Conservation (phyloP, 2,113 vertebrate species). For the Paradoxurus hermaphroditus region DNA sequence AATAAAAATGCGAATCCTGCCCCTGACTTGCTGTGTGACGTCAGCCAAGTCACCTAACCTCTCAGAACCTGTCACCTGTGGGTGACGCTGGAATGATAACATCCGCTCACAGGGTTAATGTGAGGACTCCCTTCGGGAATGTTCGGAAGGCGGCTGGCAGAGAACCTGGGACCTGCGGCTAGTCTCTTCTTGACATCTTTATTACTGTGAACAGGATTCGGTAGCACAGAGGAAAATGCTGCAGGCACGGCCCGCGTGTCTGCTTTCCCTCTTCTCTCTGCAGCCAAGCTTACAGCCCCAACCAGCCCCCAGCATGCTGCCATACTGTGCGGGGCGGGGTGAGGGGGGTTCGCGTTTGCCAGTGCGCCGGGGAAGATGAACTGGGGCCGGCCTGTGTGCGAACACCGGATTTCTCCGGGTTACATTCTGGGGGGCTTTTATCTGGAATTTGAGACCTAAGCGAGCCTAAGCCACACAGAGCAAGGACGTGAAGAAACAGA, state of each 20-base stretch:
- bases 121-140: background rate
- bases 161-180: background rate
- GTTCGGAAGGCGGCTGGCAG: background rate
- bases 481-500: background rate
- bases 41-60: background rate
- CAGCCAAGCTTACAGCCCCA: background rate
- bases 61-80: background rate
- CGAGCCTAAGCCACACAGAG: background rate
- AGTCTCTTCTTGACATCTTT: background rate
- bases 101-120: fast-evolving
- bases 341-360: background rate
- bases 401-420: background rate
- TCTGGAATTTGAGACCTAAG: background rate
- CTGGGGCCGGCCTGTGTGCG: background rate
- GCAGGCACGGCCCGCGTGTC: background rate
- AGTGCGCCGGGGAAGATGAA: background rate
- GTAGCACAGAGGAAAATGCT: background rate
- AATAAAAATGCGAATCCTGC: background rate
- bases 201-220: background rate
- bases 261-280: background rate
- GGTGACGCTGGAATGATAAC: background rate
- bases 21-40: background rate
- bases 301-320: background rate
- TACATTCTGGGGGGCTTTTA: background rate
- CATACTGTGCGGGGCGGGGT: fast-evolving